Percentiles rank a stretch among this genome's conserved stretches.
phyloP scores from a whole-genome alignment of 2,797 vertebrate genomes.

The Ciconia nigra region DNA sequence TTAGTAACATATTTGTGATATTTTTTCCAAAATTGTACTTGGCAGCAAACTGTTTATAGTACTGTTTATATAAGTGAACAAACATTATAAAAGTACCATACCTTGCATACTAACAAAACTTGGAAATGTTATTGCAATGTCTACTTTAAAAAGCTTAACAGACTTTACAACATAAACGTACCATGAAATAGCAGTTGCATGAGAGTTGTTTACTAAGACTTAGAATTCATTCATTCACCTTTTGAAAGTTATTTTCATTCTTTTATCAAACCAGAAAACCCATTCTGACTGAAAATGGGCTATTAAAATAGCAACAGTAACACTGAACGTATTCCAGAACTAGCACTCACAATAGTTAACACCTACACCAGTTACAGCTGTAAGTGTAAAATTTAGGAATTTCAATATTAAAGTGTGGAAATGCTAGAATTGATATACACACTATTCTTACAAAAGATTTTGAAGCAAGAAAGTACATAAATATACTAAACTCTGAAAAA shows the following conservation, averaged over 20 bases:
- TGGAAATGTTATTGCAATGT: not conserved
- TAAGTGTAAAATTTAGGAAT: not conserved
- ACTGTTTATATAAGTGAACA: not conserved
- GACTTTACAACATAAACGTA: not conserved
- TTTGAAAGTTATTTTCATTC: not conserved
- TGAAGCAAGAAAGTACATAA: not conserved
- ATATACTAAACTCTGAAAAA: not conserved
- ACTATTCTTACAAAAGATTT: not conserved
- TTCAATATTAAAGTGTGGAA: not conserved
- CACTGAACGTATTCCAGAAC: not conserved
- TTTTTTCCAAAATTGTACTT: not conserved
- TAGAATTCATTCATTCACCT: not conserved
- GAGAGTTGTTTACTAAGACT: not conserved
- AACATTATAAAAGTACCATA: not conserved
- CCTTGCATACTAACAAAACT: not conserved
- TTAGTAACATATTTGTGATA: not conserved
- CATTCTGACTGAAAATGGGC: not conserved
- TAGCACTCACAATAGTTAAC: not conserved
- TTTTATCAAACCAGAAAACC: not conserved
- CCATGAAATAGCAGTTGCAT: not conserved
- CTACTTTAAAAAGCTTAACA: not conserved
- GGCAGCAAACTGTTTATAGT: not conserved
- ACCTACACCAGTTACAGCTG: not conserved
- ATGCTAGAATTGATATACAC: not conserved
- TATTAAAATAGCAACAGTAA: not conserved